These are phyloP conservation scores for Amiota minor DNA, from an alignment of 2,888 invertebrate species.

Conservation along the genomic window DNA sequence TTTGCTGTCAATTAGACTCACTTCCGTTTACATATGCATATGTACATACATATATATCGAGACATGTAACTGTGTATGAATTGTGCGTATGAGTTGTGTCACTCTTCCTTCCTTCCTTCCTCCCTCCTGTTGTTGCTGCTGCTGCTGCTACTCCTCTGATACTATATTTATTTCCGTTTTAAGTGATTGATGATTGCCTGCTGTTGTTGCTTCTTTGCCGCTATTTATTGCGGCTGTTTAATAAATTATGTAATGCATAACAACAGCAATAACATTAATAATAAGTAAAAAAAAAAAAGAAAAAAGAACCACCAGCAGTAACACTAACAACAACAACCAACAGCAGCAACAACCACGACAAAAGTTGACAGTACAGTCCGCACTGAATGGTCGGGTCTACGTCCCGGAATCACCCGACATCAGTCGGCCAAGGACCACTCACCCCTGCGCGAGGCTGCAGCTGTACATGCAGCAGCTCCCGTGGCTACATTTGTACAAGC, in stretches of 20 bases:
- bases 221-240: conserved; percentile 7
- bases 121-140: no score
- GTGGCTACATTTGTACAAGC: no score
- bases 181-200: conserved; percentile 62
- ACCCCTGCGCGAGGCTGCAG: no score
- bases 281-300: not conserved
- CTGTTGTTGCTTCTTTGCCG: conserved; percentile 34
- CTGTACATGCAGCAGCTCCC: no score
- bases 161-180: conserved; percentile 62
- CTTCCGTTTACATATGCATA: conserved; percentile 50
- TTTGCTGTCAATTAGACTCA: conserved; percentile 65
- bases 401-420: no score
- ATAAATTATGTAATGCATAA: conserved; percentile 11
- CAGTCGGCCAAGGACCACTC: no score
- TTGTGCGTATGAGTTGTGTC: not conserved
- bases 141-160: no score
- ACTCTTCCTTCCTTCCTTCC: no score
- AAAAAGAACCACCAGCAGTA: conserved; percentile 6
- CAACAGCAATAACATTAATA: not conserved
- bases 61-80: conserved; percentile 17
- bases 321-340: no score
- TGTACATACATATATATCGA: not conserved
- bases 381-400: no score
- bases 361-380: no score
- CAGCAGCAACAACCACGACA: no score